Evolutionary conservation across 2,888 invertebrate species (phyloP), one percentile per base, ranked within the genome.

Genomic region (Atrina japonica): DNA sequence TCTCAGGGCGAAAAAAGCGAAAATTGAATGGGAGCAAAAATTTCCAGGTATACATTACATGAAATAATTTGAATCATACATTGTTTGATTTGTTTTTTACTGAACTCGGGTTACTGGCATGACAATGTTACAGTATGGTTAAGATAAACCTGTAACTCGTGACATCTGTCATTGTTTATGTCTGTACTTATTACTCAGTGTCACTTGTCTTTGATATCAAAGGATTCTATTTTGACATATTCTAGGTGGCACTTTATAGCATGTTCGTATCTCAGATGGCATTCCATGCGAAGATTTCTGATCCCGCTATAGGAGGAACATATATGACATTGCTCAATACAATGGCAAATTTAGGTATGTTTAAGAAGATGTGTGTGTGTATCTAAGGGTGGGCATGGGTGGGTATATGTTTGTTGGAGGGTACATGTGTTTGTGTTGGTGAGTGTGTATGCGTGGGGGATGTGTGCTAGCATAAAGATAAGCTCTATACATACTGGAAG

Each of bases 261-360:
- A 98, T 99, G 97, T 99, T 97, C 91, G 98, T 99, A 5, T 95
- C 98, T 0, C 94, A 95, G 70, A 99, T 99, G 98, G 96, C 98
- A 11, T 99, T 99, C 92, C 97, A 97, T 91, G 99, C 99, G 0
- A 95, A 96, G 91, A 94, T 99, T 59, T 98, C 98, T 73, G 99
- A 99, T 90, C 97, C 98, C 0, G 93, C 95, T 0, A 97, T 99
- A 0, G 99, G 99, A 1, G 98, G 99, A 5, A 99, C 99, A 0
- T 99, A 99, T 90, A 99, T 99, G 99, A 99, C 99, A 0, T 92
- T 99, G 60, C 92, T 99, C 18, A 99, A 99, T 90, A 99, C 99
- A 0, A 93, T 99, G 25, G 94, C 95, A 56, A 99, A 99, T 92
- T 93, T 99, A 70, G 99, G 99, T 90, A 75, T 80, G 82, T 71